Conservation (phyloP, 2,888 invertebrate genomes). For the Monochamus alternatus region DNA sequence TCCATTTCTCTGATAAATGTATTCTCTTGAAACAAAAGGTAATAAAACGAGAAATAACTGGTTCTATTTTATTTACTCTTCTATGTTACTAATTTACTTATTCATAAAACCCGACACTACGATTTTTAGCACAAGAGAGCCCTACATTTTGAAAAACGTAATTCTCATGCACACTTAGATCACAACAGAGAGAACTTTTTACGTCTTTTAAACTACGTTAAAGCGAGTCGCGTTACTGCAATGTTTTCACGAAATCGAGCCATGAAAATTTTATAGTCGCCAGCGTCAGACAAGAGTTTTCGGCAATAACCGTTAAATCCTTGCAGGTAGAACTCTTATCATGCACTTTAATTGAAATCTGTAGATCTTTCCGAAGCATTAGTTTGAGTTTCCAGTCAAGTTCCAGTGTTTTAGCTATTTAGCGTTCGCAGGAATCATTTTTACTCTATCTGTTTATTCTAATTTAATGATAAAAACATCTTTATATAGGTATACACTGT, state of each 20-base stretch:
- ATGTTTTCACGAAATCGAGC: constrained; percentile 37
- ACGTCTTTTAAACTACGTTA: not conserved
- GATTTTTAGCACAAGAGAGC: not conserved
- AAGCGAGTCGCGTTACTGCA: not conserved
- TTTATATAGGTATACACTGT: not conserved
- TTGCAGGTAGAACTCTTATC: constrained; percentile 62
- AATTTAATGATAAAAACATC: constrained; percentile 22
- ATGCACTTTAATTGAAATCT: constrained; percentile 64
- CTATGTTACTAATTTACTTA: too few species aligned
- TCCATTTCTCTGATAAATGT: too few species aligned
- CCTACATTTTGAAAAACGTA: not conserved
- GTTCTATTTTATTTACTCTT: too few species aligned
- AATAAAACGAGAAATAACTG: too few species aligned
- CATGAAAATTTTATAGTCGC: constrained; percentile 61
- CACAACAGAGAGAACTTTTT: constrained; percentile 2
- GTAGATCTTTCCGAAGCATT: constrained; percentile 63
- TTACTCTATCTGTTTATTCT: constrained; percentile 48
- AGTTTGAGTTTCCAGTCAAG: constrained; percentile 55
- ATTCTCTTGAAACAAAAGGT: too few species aligned
- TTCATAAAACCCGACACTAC: too few species aligned
- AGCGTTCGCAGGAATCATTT: constrained; percentile 47
- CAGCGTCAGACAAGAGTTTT: constrained; percentile 60
- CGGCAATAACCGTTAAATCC: constrained; percentile 64
- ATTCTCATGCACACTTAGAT: not conserved
- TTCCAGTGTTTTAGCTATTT: constrained; percentile 58